A percentile compares a stretch with the other conserved stretches of the same genome.
Evolutionary conservation across 2,113 vertebrate species (phyloP).

Genomic region (Cebidichthys violaceus): DNA sequence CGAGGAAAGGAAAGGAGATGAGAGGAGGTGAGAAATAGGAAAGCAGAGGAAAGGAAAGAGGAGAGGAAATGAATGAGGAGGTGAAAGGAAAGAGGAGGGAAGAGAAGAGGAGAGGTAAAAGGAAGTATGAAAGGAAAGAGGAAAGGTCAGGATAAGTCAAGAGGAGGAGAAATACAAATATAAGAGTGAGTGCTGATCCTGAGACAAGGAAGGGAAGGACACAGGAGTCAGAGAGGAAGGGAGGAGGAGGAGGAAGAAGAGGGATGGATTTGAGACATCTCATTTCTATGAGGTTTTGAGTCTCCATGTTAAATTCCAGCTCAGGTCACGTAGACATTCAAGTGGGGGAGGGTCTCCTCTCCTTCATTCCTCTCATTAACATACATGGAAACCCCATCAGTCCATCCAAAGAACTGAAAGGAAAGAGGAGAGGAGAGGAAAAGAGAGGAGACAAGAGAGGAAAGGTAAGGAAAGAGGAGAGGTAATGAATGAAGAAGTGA

Average conservation of each 20-base stretch:
- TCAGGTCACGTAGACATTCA: slow-evolving; percentile 23
- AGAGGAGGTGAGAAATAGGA: not conserved
- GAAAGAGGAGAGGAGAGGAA: no score
- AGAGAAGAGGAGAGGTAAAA: not conserved
- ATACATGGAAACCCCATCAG: not conserved
- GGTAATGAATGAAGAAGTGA: no score
- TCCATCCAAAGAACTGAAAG: no score
- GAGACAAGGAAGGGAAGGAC: not conserved
- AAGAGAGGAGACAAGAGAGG: no score
- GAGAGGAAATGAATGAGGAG: not conserved
- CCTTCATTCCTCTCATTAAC: not conserved
- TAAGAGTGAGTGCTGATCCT: not conserved
- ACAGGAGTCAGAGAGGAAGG: slow-evolving; percentile 12
- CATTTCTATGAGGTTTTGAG: not conserved
- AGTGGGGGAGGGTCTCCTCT: not conserved
- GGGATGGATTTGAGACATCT: not conserved
- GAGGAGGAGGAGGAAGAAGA: slow-evolving; percentile 29
- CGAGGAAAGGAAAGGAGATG: not conserved
- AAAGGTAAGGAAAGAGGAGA: no score
- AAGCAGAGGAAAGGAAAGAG: not conserved
- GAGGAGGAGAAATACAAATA: no score
- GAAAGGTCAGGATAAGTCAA: not conserved
- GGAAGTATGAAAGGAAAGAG: not conserved
- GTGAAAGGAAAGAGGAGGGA: not conserved
- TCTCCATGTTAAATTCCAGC: slow-evolving; percentile 54